A percentile compares a stretch with the other conserved stretches of the same genome.
phyloP scores from a whole-genome alignment of 2,797 vertebrate genomes.

The Dermochelys coriacea region DNA sequence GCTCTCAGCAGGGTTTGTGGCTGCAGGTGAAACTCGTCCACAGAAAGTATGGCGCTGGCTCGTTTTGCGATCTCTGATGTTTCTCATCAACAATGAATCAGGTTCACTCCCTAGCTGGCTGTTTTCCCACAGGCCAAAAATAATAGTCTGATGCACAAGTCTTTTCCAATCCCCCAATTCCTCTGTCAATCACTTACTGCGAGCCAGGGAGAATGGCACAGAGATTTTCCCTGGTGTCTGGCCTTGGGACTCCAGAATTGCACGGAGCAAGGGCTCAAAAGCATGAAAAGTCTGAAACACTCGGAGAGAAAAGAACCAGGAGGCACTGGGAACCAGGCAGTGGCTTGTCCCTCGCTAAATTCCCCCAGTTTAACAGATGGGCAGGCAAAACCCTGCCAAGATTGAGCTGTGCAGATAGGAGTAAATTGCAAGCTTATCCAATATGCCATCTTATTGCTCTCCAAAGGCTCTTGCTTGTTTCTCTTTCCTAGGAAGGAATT shows the following conservation, averaged over 20 bases:
- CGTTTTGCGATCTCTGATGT: neutral
- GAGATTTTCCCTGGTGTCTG: neutral
- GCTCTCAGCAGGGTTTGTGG: neutral
- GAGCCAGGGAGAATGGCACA: neutral
- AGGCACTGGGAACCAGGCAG: neutral
- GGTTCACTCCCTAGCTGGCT: neutral
- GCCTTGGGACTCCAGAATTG: neutral
- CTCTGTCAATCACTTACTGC: conserved; percentile 1
- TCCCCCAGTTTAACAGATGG: neutral
- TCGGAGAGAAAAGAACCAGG: neutral
- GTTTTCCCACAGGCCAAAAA: neutral
- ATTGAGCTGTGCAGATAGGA: neutral
- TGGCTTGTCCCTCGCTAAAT: neutral
- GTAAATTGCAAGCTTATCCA: neutral
- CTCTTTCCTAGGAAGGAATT: neutral
- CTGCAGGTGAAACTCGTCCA: neutral
- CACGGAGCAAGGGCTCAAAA: neutral
- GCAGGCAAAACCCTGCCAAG: neutral
- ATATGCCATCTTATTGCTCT: neutral
- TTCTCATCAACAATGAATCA: conserved; percentile 14
- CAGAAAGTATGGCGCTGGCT: neutral
- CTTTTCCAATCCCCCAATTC: neutral
- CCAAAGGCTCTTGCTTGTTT: neutral
- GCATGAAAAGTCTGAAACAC: neutral
- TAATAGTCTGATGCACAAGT: neutral